These are phyloP conservation scores for Ferrisia virgata DNA, from an alignment of 2,888 invertebrate species.

Conservation along the genomic window DNA sequence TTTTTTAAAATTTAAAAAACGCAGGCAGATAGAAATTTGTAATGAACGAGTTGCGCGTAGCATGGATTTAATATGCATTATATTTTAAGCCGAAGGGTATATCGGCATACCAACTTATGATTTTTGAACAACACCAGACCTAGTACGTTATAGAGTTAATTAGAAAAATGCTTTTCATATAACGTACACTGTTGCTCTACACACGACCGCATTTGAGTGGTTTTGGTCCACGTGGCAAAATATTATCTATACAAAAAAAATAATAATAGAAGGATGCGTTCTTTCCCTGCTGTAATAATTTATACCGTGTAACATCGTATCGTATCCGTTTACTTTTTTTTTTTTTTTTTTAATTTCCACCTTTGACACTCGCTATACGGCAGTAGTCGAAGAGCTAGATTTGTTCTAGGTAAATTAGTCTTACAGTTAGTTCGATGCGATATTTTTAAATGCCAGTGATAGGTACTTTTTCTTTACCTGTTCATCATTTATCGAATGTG, in stretches of 20 bases:
- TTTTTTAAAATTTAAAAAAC: neutral
- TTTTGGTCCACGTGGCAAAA: slow-evolving; percentile 45
- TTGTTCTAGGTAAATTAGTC: neutral
- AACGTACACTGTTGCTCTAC: slow-evolving; percentile 38
- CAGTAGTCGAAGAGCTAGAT: neutral
- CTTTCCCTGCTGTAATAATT: slow-evolving; percentile 31
- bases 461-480: neutral
- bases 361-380: neutral
- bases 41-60: neutral
- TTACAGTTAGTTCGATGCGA: neutral
- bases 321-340: slow-evolving; percentile 35
- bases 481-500: neutral
- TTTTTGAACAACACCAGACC: slow-evolving; percentile 38
- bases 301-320: slow-evolving; percentile 16
- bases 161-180: slow-evolving; percentile 39
- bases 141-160: slow-evolving; percentile 36
- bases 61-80: slow-evolving; percentile 12
- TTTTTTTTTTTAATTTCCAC: slow-evolving; percentile 23
- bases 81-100: slow-evolving; percentile 36
- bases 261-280: slow-evolving; percentile 39
- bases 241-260: slow-evolving; percentile 33
- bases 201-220: slow-evolving; percentile 5
- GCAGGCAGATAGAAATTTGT: neutral
- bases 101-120: slow-evolving; percentile 31
- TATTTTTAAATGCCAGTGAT: slow-evolving; percentile 1